Base-by-base conservation (phyloP, 2,113 vertebrate genomes). In the Toxotes chatareus region DNA sequence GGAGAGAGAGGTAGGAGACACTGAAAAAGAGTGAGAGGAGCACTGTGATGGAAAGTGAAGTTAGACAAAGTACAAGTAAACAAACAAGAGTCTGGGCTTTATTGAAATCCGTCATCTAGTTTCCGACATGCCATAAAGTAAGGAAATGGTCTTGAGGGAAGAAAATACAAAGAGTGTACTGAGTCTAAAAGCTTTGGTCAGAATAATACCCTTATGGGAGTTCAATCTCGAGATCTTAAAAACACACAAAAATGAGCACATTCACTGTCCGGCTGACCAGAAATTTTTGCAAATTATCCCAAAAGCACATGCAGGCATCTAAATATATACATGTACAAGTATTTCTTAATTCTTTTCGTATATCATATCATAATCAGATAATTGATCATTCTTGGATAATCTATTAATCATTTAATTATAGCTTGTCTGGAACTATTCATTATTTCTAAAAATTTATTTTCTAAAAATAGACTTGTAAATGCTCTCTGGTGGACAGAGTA, bases 51-150 rank as follows among this genome's bases (percentile, higher is more conserved):
- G 68, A 85, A 59, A 67, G 34, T 49, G 44, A 82, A 60, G 73
- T 77, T 72, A 21, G 51, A 83, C 31, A 68, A 73, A 76, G 76
- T 65, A 83, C 47, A 84, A 68, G 64, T 61, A 83, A 87, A 80
- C 79, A 81, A 89, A 83, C 57, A 68, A 68, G 31, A 75, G 42
- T 49, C 38, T 60, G 31, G 40, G 34, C 42, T 67, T 67, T 63
- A 75, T 71, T 87, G 70, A 80, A 83, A 80, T 81, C 19, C 0
- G 27, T 78, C 46, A 19, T 80, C 31, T 70, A 5, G 34, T 78
- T 57, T 63, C 34, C 1, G 17, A 66, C 66, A 80, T 72, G 75
- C 8, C 55, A 73, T 76, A 23, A 85, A 83, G 36, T 73, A 61
- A 64, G 38, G 21, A 70, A 79, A 74, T 62, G 23, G 21, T 73